Base-by-base conservation (phyloP, 1,140 invertebrate genomes). In the Drosophila neocordata region DNA sequence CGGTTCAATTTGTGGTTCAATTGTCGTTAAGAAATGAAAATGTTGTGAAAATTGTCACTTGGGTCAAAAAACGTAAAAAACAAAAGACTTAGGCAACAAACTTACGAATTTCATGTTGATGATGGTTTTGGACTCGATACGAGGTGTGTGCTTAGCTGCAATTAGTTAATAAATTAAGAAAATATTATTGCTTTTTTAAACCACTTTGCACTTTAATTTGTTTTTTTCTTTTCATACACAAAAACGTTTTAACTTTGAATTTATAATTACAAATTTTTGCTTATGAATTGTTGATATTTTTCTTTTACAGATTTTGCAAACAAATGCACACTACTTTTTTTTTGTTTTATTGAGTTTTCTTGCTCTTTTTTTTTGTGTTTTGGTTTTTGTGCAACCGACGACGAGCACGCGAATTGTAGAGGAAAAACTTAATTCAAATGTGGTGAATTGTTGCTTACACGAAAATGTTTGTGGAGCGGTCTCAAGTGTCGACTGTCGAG, bases 91-190 rank as follows among this genome's bases (percentile, higher is more conserved):
- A 75, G 76, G 81, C 73, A 82, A 82, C 78, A 53, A 89, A 89
- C 85, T 90, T 90, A 90, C 89, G 72, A 90, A 90, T 87, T 89
- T 89, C 89, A 90, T 90, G 58, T 89, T 90, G 75, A 64, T 83
- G 76, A 20, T 48, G 15, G 41, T 48, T 48, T 48, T 20, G 65
- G 67, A 65, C 75, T 51, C 13, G 53, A 18, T 8, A 59, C 34
- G 37, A 35, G 59, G 69, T 65, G 52, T 65, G 58, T 37, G 63
- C 55, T 56, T 65, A 65, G 78, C 81, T 85, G 81, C 82, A 85
- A 85, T 87, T 82, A 87, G 79, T 87, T 88, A 76, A 88, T 84
- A 87, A 87, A 88, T 79, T 83, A 76, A 83, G 67, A 4, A 71
- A 55, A 67, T 65, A 75, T 79, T 72, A 82, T 88, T 73, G 65